These are phyloP conservation scores for Heliocidaris erythrogramma DNA, from an alignment of 35 echinoderm and acorn worm genomes.

Conservation along the genomic window DNA sequence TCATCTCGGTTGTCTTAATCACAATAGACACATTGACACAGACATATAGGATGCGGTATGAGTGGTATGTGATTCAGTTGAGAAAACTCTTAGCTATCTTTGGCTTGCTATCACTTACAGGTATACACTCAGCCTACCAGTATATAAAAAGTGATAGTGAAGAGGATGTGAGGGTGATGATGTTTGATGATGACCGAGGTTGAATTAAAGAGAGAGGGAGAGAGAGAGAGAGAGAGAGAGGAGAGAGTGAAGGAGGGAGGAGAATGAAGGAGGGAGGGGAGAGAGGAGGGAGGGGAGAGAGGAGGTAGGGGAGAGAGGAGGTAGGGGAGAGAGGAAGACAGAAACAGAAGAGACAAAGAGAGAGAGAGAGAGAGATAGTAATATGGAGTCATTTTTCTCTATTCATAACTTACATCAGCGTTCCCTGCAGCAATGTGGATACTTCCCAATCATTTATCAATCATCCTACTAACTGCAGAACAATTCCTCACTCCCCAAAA, in stretches of 20 bases:
- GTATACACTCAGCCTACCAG: neutral
- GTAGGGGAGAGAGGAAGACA: neutral
- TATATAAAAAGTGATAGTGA: neutral
- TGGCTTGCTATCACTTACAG: neutral
- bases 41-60: neutral
- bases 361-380: neutral
- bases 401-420: neutral
- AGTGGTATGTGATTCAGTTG: conserved; percentile 32
- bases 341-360: neutral
- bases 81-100: neutral
- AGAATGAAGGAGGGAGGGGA: no score
- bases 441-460: neutral
- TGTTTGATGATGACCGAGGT: neutral
- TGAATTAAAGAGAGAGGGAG: neutral
- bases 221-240: no score
- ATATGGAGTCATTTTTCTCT: no score
- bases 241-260: no score
- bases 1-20: neutral
- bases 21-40: conserved; percentile 25
- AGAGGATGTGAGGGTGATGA: neutral
- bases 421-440: no score
- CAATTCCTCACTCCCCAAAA: neutral
- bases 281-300: neutral
- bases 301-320: neutral
- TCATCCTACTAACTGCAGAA: neutral